Percentiles rank a stretch among this genome's conserved stretches.
phyloP scores from a whole-genome alignment of 2,888 invertebrate genomes.

The Arrhopalites spinosus region DNA sequence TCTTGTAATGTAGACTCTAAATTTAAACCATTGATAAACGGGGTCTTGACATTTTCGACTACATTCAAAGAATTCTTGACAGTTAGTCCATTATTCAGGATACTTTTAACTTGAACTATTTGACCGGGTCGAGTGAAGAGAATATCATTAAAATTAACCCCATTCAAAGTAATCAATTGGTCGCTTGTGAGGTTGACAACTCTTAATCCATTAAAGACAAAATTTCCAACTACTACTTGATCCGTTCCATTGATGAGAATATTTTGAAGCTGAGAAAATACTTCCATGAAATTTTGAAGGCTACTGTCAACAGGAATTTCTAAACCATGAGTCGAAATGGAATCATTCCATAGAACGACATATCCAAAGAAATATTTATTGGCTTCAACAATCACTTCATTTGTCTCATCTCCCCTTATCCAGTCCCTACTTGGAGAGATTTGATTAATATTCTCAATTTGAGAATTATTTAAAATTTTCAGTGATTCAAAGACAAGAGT shows the following conservation, averaged over 20 bases:
- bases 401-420: not conserved
- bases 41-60: not conserved
- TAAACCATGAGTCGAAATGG: not conserved
- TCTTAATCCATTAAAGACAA: slow-evolving; percentile 22
- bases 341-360: not conserved
- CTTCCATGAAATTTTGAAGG: not conserved
- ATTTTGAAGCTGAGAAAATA: slow-evolving; percentile 27
- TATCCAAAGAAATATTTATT: slow-evolving; percentile 10
- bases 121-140: slow-evolving; percentile 32
- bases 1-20: slow-evolving; percentile 23
- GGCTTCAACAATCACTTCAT: not conserved
- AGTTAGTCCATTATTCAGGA: not conserved
- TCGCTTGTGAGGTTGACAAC: slow-evolving; percentile 33
- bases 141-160: slow-evolving; percentile 38
- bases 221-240: slow-evolving; percentile 31
- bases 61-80: slow-evolving; percentile 4
- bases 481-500: not conserved
- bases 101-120: slow-evolving; percentile 28
- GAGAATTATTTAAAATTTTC: not conserved
- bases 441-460: not conserved
- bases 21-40: slow-evolving; percentile 32
- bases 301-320: not conserved
- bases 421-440: not conserved
- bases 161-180: slow-evolving; percentile 30
- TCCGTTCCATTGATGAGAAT: slow-evolving; percentile 40